Percentiles rank a stretch among this genome's conserved stretches.
Evolutionary conservation across 2,113 vertebrate genomes (phyloP).

Genomic region (Formicarius rufipectus): DNA sequence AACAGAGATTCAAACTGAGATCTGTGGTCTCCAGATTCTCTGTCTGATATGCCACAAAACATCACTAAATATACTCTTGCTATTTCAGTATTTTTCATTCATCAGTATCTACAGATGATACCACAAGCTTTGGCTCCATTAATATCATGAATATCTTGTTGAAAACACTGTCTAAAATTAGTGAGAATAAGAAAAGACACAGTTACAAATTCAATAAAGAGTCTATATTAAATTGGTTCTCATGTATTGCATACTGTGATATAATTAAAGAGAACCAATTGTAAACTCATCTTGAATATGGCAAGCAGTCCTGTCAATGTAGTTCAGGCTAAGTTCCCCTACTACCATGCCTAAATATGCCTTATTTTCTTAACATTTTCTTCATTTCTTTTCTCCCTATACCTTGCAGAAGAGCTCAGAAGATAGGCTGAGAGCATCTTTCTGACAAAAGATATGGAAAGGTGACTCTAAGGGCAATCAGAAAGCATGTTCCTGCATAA

Average conservation of each 20-base stretch:
- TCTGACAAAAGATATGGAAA: background rate
- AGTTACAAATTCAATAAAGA: background rate
- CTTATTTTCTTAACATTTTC: background rate
- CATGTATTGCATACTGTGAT: background rate
- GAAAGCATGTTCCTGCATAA: background rate
- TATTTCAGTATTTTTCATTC: background rate
- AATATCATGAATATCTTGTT: background rate
- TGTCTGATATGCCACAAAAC: background rate
- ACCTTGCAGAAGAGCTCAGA: background rate
- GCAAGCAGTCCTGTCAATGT: background rate
- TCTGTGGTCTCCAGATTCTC: background rate
- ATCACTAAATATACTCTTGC: background rate
- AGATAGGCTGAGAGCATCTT: background rate
- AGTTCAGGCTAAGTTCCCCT: background rate
- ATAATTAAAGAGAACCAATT: background rate
- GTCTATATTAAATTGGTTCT: background rate
- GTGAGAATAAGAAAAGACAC: background rate
- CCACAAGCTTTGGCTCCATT: background rate
- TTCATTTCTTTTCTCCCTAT: background rate
- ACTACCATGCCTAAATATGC: background rate
- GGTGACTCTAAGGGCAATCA: background rate
- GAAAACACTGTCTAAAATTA: background rate
- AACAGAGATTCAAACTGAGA: background rate
- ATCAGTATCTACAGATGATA: background rate
- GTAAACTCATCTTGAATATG: background rate